Evolutionary conservation across 2,888 invertebrate genomes (phyloP), one percentile per base, ranked within the genome.

Genomic region (Caenorhabditis angaria): DNA sequence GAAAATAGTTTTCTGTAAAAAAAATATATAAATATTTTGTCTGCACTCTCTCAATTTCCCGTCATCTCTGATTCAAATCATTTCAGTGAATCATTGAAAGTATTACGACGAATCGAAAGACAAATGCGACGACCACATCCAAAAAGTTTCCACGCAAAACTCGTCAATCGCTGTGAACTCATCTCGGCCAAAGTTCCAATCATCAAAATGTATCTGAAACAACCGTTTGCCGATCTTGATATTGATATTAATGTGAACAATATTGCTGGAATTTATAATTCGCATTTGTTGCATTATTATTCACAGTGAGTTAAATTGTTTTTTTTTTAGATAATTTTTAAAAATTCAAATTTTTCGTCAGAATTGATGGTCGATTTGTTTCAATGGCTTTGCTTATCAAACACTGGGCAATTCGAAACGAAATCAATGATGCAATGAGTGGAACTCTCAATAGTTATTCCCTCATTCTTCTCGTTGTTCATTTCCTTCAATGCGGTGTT

Each of bases 191-290:
- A 82, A 76, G 85, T 85, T 4, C 85, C 85, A 8, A 83, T 85
- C 51, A 69, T 85, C 1, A 81, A 82, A 68, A 50, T 87, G 35
- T 51, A 70, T 18, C 56, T 83, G 41, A 29, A 66, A n/a, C 41
- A 53, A 6, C 81, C 77, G 1, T 81, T 71, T 55, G 65, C 69
- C 2, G 76, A 65, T 5, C 68, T 86, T 22, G 84, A 88, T 57
- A 78, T 87, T 18, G 87, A 87, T 75, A 71, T 87, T 22, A 87
- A 87, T 61, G 68, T 82, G 3, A 87, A 87, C 70, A 88, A 88
- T 57, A 70, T 78, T 18, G 82, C 87, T 20, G 87, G 87, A 27
- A 81, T 87, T n/a, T 82, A 85, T 72, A 87, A 87, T 65, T 83
- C 85, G 1, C 84, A 87, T 67, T 63, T 87, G 18, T 72, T 86